Evolutionary conservation across 1,140 invertebrate genomes (phyloP), one percentile per base, ranked within the genome.

Genomic region (Metopolophium dirhodum): DNA sequence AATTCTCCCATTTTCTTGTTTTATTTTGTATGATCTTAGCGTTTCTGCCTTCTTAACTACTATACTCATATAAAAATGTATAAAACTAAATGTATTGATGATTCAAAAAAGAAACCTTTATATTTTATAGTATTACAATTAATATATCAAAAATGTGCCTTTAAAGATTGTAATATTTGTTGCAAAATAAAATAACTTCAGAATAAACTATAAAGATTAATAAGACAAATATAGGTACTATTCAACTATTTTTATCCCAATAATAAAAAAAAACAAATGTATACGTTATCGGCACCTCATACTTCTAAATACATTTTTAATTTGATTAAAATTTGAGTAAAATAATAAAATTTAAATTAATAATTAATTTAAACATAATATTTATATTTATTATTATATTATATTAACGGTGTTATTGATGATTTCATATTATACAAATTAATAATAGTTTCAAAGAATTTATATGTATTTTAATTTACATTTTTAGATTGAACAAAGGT

Each of bases 401-500:
- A 4, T 4, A 41, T 41, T 61, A 68, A 68, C 26, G 14, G 14
- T 68, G 14, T n/a, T n/a, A 18, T n/a, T n/a, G 1, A 68, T 68
- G 14, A 68, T 68, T 68, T 68, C 30, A 18, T 47, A 47, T 47
- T 30, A 14, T 68, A 68, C 30, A n/a, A 68, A 68, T 68, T 18
- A 68, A n/a, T n/a, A 68, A 68, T n/a, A 68, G 30, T 68, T 68
- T 68, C n/a, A 68, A 68, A n/a, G 14, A 68, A 68, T 68, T 68
- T n/a, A n/a, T n/a, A 68, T 18, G n/a, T n/a, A 83, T 26, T 30
- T 37, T 85, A 20, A 94, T 37, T 22, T 20, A 35, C 4, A n/a
- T 87, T 94, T 94, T n/a, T 94, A 95, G 95, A 94, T 95, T 8
- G 96, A 96, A 94, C 95, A 96, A 94, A 96, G 95, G 41, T 96